Conservation (phyloP, 2,113 vertebrate genomes). For the Bolborhynchus lineola region DNA sequence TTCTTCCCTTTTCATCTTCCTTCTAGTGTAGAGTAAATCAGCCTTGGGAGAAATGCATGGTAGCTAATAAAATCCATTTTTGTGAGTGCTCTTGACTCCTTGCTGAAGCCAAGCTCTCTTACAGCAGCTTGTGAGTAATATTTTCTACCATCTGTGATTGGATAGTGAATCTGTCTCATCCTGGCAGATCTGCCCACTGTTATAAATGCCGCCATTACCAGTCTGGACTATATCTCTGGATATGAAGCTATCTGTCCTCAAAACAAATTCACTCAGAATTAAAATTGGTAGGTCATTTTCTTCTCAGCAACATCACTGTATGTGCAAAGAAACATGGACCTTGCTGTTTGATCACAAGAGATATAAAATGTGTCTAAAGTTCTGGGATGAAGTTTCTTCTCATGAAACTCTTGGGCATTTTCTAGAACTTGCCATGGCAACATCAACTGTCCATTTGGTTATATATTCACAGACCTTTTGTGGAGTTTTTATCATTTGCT, state of each 20-base stretch:
- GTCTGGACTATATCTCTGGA: slow-evolving; percentile 19
- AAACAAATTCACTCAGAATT: not conserved
- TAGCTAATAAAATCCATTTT: slow-evolving; percentile 22
- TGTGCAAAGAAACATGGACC: not conserved
- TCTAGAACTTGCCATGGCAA: not conserved
- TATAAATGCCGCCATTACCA: slow-evolving; percentile 33
- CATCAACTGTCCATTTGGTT: not conserved
- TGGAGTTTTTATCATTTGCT: not conserved
- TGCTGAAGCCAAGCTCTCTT: slow-evolving; percentile 29
- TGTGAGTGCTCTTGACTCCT: not conserved
- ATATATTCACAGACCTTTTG: not conserved
- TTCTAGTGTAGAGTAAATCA: not conserved
- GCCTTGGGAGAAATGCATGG: not conserved
- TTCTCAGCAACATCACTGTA: not conserved
- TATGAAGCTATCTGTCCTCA: not conserved
- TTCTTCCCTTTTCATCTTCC: not conserved
- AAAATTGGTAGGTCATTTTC: not conserved
- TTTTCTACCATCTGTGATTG: slow-evolving; percentile 63
- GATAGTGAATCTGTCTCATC: slow-evolving; percentile 56
- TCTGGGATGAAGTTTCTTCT: not conserved
- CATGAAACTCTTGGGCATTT: not conserved
- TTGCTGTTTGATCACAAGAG: accelerated
- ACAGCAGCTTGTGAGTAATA: slow-evolving; percentile 55
- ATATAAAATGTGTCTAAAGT: not conserved
- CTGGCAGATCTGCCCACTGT: slow-evolving; percentile 38